Base-by-base conservation (phyloP, 2,888 invertebrate species). In the Xestia ashworthii region DNA sequence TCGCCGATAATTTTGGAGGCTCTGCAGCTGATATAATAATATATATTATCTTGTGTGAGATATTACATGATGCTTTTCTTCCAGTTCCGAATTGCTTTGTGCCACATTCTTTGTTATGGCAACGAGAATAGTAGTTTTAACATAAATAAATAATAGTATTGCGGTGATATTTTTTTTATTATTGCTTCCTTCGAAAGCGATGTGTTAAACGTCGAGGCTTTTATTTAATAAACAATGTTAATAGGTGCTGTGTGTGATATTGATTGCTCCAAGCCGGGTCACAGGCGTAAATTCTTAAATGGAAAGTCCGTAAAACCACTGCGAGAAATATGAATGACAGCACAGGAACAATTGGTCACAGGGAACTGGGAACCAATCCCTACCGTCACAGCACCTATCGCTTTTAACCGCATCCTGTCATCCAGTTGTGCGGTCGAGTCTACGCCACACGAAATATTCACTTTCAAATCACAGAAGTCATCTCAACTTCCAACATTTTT, bases 371-470 rank as follows among this genome's bases (percentile, higher is more conserved):
- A 87, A 89, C 75, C 83, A 86, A 85, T 85, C 48, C 80, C 85
- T 84, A 86, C 86, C 80, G 82, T 86, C 84, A 80, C 78, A 60
- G 73, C 77, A 77, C 87, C 84, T 88, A 89, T 90, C 89, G 88
- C 81, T 87, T 85, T 81, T 83, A 85, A 92, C 93, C 93, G 87
- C 92, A 93, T 92, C 93, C 92, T 89, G 91, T 84, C 87, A 85
- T 87, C 78, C 83, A 86, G 85, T 84, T 74, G 78, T 90, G 92
- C 83, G 90, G 91, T 91, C 85, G 79, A 82, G 72, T 85, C 84
- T 80, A 74, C 81, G 82, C 82, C 80, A 77, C 79, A 84, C 80
- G 66, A 85, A 87, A 85, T 82, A 81, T 83, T 82, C 74, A 81
- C 82, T 81, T 78, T 84, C 84, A 82, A 85, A 82, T 84, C 81